Base-by-base conservation (phyloP, 2,113 vertebrate genomes). In the Neopipo cinnamomea region DNA sequence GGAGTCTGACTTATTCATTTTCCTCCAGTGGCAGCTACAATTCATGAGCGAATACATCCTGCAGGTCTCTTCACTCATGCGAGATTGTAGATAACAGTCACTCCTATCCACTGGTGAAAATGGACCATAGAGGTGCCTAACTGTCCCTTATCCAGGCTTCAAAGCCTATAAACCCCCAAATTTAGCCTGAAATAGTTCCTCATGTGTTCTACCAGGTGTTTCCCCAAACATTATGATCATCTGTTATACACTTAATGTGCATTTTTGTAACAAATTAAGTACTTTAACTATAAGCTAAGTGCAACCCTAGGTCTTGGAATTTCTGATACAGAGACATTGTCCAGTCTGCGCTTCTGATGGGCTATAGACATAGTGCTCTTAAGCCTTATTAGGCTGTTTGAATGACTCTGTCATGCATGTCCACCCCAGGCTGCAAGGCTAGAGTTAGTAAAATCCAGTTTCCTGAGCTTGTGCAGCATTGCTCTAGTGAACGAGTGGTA, bases 321-420 rank as follows among this genome's bases (percentile, higher is more conserved):
- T 50, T 74, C 21, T 12, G 3, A 77, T n/a, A 49, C 19, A 33
- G 17, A 67, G 85, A 58, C 44, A 11, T 35, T 53, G 31, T 8
- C 53, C 2, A 2, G 41, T 25, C 50, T 56, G 18, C 33, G 19
- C 28, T 53, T 70, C 39, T 44, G 47, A 23, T 28, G 53, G 37
- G 23, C 5, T 1, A 12, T 2, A 63, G 35, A 13, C 1, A 0
- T 24, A 4, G 1, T 44, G 20, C 42, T 77, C 9, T 13, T 27
- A 50, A 84, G 63, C n/a, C 12, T 58, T 30, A 20, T 9, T 16
- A 39, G n/a, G n/a, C 50, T 30, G 28, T 39, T 28, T n/a, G n/a
- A 61, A 49, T 42, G 8, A 25, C 0, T 0, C 31, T 53, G 17
- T 47, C 80, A 53, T 23, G 23, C 20, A 27, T 1, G 9, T 25